Conservation (phyloP, 2,797 vertebrate species). For the Muraenolepis orangiensis region DNA sequence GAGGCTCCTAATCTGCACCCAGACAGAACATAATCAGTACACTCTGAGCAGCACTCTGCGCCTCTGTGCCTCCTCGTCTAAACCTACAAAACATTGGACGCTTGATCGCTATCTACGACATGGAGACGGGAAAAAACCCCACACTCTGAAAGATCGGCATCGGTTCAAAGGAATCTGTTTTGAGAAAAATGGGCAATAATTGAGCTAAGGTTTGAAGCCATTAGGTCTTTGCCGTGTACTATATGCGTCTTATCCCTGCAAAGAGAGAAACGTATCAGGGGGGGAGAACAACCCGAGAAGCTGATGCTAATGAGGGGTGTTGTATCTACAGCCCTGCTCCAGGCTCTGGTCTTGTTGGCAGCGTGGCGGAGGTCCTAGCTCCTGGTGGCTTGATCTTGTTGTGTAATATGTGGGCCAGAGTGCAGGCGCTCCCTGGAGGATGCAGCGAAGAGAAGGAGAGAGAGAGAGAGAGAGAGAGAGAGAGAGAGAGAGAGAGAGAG, state of each 20-base stretch:
- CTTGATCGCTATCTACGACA: background rate
- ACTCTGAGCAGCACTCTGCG: no score
- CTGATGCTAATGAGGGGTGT: conserved; percentile 2
- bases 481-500: background rate
- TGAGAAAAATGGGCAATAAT: no score
- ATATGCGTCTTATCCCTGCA: conserved; percentile 32
- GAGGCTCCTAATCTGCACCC: no score
- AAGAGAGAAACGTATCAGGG: conserved; percentile 25
- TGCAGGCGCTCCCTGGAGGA: conserved; percentile 24
- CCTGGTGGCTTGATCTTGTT: conserved; percentile 28
- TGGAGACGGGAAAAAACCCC: conserved; percentile 6
- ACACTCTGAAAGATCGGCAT: background rate
- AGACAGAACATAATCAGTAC: no score
- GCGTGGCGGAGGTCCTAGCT: conserved; percentile 2
- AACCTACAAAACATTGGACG: conserved; percentile 35
- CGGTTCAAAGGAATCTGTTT: no score
- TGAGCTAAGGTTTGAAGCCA: no score
- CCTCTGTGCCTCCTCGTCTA: no score
- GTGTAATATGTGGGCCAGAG: conserved; percentile 43
- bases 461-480: background rate
- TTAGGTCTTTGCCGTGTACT: no score
- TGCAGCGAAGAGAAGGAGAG: background rate
- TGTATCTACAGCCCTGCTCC: conserved; percentile 27
- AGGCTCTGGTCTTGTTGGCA: conserved; percentile 14
- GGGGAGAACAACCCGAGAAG: no score